Evolutionary conservation across 2,888 invertebrate species (phyloP).

Genomic region (Salpingus planirostris): DNA sequence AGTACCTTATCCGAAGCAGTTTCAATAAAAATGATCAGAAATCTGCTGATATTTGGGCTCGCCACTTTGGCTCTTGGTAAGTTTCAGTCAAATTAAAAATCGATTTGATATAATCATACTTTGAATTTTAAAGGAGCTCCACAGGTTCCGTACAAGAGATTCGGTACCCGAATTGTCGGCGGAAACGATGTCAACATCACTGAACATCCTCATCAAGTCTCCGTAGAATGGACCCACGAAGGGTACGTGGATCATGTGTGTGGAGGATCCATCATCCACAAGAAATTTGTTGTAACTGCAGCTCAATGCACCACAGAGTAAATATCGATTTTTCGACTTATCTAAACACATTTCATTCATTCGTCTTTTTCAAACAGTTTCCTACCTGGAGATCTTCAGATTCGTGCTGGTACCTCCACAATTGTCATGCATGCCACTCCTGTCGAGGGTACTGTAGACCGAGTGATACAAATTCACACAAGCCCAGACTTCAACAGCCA

Average conservation of each 20-base stretch:
- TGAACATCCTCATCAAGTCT: slow-evolving; percentile 46
- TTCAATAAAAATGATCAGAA: too few relatives aligned
- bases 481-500: not conserved
- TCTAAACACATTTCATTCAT: too few relatives aligned
- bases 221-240: too few relatives aligned
- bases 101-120: too few relatives aligned
- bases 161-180: slow-evolving; percentile 34
- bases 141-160: too few relatives aligned
- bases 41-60: too few relatives aligned
- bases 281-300: slow-evolving; percentile 43
- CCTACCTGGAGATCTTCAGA: not conserved
- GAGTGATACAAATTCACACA: not conserved
- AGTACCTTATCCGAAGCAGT: too few relatives aligned
- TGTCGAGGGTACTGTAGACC: not conserved
- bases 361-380: too few relatives aligned
- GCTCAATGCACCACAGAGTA: slow-evolving; percentile 46
- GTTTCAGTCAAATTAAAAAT: too few relatives aligned
- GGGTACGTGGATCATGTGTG: slow-evolving; percentile 42
- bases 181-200: slow-evolving; percentile 42
- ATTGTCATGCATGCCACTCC: not conserved
- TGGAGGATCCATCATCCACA: slow-evolving; percentile 44
- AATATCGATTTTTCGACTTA: too few relatives aligned
- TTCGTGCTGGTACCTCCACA: not conserved
- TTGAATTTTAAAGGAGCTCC: too few relatives aligned
- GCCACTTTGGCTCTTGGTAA: too few relatives aligned